phyloP scores from a whole-genome alignment of 2,113 vertebrate genomes.

The Dicentrarchus labrax region DNA sequence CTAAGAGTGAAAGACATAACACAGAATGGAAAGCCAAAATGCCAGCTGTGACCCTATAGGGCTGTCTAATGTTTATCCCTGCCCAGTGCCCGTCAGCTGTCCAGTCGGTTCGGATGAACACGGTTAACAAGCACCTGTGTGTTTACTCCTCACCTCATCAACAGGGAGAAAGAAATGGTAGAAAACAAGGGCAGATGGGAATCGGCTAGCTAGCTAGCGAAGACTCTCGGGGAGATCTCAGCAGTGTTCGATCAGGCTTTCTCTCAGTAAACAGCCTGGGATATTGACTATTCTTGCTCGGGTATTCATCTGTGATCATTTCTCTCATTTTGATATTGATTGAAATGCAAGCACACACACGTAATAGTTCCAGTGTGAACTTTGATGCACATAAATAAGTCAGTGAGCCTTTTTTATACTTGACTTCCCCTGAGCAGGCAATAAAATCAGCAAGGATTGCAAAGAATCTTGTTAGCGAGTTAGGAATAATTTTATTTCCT shows the following conservation, averaged over 20 bases:
- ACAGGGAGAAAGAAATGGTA: not conserved
- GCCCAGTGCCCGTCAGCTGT: constrained; percentile 55
- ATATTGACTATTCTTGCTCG: constrained; percentile 24
- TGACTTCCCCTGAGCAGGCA: constrained; percentile 27
- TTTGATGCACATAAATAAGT: constrained; percentile 30
- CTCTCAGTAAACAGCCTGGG: constrained; percentile 2
- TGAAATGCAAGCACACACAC: constrained; percentile 4
- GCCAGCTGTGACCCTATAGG: constrained; percentile 49
- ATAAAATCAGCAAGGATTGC: constrained; percentile 38
- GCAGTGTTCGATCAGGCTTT: not conserved
- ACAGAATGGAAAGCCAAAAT: constrained; percentile 42
- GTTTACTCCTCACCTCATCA: constrained; percentile 49
- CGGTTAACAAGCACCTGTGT: constrained; percentile 68
- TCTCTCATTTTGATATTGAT: constrained; percentile 14
- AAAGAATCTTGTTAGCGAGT: constrained; percentile 27
- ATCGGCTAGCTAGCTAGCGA: not conserved
- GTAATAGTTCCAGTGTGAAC: constrained; percentile 23
- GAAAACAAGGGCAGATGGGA: constrained; percentile 17
- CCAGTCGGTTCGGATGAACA: constrained; percentile 21
- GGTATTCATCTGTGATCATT: constrained; percentile 28
- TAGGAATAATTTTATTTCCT: not conserved
- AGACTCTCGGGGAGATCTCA: not conserved
- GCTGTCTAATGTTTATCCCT: constrained; percentile 37
- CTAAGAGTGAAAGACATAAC: constrained; percentile 40
- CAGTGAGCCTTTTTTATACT: constrained; percentile 25